These are phyloP conservation scores for Taenaris catops DNA, from an alignment of 2,888 invertebrate species.

Conservation along the genomic window DNA sequence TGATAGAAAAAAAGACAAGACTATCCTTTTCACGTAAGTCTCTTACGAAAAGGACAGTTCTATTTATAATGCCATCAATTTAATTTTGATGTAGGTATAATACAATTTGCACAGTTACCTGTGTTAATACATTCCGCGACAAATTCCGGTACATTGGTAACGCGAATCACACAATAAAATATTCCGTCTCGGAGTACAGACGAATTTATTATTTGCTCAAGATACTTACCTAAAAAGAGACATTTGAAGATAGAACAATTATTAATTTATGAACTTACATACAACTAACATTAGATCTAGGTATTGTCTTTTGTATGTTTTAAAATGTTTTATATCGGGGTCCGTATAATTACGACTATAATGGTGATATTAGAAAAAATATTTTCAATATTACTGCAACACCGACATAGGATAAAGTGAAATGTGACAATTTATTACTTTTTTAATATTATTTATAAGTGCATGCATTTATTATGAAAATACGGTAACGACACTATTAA, in stretches of 20 bases:
- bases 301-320: conserved; percentile 81
- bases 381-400: conserved; percentile 57
- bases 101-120: no score
- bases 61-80: no score
- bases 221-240: conserved; percentile 70
- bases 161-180: no score
- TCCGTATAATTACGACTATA: conserved; percentile 43
- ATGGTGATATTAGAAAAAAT: conserved; percentile 36
- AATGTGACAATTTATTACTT: conserved; percentile 39
- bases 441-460: conserved; percentile 41
- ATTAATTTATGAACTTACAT: conserved; percentile 69
- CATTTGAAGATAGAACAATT: conserved; percentile 77
- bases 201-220: conserved; percentile 63
- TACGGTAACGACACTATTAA: conserved; percentile 46
- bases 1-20: no score
- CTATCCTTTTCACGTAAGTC: no score
- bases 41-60: no score
- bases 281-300: conserved; percentile 78
- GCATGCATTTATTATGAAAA: conserved; percentile 42
- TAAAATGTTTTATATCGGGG: conserved; percentile 67
- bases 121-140: no score
- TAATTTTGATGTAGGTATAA: no score
- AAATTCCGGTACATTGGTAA: no score
- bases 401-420: conserved; percentile 50
- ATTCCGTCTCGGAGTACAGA: no score